Percentiles rank a stretch among this genome's conserved stretches.
phyloP scores from a whole-genome alignment of 2,888 invertebrate genomes.

The Troides helena region DNA sequence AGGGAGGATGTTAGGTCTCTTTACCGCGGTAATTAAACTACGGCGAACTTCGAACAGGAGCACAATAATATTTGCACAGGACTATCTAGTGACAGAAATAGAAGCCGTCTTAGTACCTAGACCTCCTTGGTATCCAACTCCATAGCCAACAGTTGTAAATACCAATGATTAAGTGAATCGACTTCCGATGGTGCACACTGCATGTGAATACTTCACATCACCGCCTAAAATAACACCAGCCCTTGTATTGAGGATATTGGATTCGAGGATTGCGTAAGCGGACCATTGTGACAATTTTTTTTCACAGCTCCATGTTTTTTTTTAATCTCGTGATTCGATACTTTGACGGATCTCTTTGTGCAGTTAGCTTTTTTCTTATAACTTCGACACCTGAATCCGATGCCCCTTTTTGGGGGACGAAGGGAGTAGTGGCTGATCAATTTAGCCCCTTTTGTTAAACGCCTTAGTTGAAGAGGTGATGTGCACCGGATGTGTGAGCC shows the following conservation, averaged over 20 bases:
- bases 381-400: conserved; percentile 72
- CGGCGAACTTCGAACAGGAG: too few relatives aligned
- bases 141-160: too few relatives aligned
- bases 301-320: conserved; percentile 32
- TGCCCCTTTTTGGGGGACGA: conserved; percentile 52
- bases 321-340: conserved; percentile 59
- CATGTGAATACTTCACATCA: conserved; percentile 34
- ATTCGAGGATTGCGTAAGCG: conserved; percentile 68
- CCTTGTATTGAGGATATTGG: conserved; percentile 61
- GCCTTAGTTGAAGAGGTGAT: conserved; percentile 39
- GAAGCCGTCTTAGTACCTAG: too few relatives aligned
- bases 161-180: conserved; percentile 28
- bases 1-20: too few relatives aligned
- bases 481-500: conserved; percentile 57
- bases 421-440: conserved; percentile 59
- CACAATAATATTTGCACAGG: too few relatives aligned
- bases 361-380: conserved; percentile 46
- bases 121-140: too few relatives aligned
- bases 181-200: conserved; percentile 31
- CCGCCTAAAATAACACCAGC: conserved; percentile 68
- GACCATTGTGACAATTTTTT: conserved; percentile 59
- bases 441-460: conserved; percentile 55
- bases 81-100: too few relatives aligned
- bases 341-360: conserved; percentile 67
- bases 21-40: too few relatives aligned